Evolutionary conservation across 2,888 invertebrate species (phyloP).

Genomic region (Cryptophagus acutangulus): DNA sequence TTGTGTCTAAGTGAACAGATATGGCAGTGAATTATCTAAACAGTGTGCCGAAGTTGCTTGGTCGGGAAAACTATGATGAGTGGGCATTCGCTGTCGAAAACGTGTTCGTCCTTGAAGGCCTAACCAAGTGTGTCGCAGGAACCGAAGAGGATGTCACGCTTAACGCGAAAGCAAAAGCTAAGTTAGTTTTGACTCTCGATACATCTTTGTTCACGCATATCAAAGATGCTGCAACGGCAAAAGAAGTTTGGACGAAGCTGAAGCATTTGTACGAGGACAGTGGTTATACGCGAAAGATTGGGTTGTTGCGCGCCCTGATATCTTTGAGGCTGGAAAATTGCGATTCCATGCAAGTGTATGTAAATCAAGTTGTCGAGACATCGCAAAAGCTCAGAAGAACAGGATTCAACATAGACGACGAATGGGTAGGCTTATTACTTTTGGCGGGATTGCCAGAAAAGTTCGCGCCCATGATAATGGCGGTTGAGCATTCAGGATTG

Average conservation of each 20-base stretch:
- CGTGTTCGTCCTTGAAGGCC: neutral
- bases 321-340: constrained; percentile 27
- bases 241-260: constrained; percentile 17
- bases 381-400: constrained; percentile 29
- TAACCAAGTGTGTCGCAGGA: neutral
- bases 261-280: constrained; percentile 15
- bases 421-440: constrained; percentile 31
- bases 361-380: constrained; percentile 32
- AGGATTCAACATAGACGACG: constrained; percentile 30
- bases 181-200: constrained; percentile 31
- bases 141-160: neutral
- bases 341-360: constrained; percentile 29
- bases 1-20: too few relatives aligned
- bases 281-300: constrained; percentile 18
- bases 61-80: constrained; percentile 5
- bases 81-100: constrained; percentile 2
- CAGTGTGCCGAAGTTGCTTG: too few relatives aligned
- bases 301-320: constrained; percentile 26
- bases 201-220: constrained; percentile 29
- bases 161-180: constrained; percentile 29
- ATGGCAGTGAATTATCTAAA: too few relatives aligned
- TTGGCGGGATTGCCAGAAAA: constrained; percentile 26
- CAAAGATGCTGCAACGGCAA: constrained; percentile 14
- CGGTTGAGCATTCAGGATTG: constrained; percentile 25
- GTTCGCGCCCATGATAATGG: constrained; percentile 26